A percentile compares a stretch with the other conserved stretches of the same genome.
phyloP scores from a whole-genome alignment of 2,113 vertebrate genomes.

The Dasyurus viverrinus region DNA sequence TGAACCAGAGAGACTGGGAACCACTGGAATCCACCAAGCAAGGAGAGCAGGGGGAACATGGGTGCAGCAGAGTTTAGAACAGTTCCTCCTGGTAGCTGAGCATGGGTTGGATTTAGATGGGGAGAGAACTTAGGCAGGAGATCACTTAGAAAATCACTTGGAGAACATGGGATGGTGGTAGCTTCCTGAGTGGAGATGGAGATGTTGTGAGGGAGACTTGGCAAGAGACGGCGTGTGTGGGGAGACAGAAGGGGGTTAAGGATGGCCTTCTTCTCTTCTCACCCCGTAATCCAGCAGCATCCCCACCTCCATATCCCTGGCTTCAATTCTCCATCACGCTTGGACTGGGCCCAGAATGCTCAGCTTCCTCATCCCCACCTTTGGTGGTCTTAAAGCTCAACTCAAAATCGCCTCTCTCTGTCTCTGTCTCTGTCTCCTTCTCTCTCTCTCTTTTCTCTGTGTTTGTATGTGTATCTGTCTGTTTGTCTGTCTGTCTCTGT shows the following conservation, averaged over 20 bases:
- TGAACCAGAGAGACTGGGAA: too few relatives aligned
- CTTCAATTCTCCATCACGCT: not conserved
- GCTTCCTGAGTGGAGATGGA: not conserved
- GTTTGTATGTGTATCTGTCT: fast-evolving
- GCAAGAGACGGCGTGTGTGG: not conserved
- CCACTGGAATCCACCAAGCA: too few relatives aligned
- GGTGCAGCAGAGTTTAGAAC: too few relatives aligned
- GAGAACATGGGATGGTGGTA: not conserved
- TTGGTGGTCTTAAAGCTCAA: not conserved
- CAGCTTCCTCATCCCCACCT: not conserved
- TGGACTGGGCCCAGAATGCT: not conserved
- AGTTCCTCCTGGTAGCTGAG: too few relatives aligned
- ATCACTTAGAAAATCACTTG: not conserved
- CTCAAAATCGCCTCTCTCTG: not conserved
- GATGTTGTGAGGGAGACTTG: not conserved
- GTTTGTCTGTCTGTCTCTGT: too few relatives aligned
- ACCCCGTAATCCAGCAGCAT: not conserved
- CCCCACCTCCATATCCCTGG: not conserved
- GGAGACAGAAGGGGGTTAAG: not conserved
- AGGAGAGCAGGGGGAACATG: too few relatives aligned
- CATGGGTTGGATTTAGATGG: fast-evolving
- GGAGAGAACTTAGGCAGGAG: not conserved
- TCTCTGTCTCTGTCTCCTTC: too few relatives aligned
- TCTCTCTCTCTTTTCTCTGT: too few relatives aligned
- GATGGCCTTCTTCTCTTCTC: not conserved